Evolutionary conservation across 2,113 vertebrate genomes (phyloP).

Genomic region (Ceyx cyanopectus): DNA sequence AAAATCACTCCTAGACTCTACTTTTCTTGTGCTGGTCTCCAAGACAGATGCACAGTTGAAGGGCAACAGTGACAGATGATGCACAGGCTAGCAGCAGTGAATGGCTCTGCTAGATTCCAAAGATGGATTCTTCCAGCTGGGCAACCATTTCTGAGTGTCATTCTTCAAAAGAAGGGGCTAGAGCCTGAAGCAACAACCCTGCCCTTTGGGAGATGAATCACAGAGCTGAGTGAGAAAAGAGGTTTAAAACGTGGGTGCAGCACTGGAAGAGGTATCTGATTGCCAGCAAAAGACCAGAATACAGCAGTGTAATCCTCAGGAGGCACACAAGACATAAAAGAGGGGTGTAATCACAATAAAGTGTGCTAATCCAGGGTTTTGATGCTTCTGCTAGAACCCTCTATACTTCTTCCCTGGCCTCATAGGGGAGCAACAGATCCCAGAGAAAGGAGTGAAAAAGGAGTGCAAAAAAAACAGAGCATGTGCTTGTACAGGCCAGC

Average conservation of each 20-base stretch:
- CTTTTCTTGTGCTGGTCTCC: background rate
- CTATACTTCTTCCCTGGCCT: background rate
- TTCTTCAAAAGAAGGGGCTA: background rate
- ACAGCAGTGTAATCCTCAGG: background rate
- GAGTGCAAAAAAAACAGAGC: background rate
- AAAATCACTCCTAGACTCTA: background rate
- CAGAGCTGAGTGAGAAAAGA: rapidly evolving
- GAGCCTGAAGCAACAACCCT: background rate
- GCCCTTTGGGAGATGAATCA: background rate
- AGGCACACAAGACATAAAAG: background rate
- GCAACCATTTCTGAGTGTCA: background rate
- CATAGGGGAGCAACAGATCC: background rate
- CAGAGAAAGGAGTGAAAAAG: background rate
- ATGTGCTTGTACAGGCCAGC: background rate
- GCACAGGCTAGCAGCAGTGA: background rate
- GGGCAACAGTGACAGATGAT: background rate
- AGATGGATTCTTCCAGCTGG: background rate
- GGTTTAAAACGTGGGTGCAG: background rate
- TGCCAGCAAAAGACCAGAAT: background rate
- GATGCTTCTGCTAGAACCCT: background rate
- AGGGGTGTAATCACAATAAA: background rate
- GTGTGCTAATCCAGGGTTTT: background rate
- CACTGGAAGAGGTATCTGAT: background rate
- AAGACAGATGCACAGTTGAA: rapidly evolving
- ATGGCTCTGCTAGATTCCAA: background rate